Percentiles rank a stretch among this genome's conserved stretches.
Conservation (phyloP, 2,797 vertebrate species). For the Sebastes ruberrimus region DNA sequence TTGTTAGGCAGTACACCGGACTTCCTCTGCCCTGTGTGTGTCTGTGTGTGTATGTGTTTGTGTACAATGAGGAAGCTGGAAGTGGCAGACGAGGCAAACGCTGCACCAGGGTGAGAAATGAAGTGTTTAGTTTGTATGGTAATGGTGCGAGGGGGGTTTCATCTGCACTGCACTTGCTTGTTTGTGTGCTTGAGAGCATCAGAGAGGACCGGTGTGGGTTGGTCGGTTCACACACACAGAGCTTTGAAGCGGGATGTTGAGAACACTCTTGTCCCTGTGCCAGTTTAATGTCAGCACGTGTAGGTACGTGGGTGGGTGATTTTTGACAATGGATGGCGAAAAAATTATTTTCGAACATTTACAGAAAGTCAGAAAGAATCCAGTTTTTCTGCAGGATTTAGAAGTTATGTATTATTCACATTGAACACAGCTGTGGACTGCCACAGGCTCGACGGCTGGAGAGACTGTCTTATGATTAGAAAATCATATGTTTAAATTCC, state of each 20-base stretch:
- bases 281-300: slow-evolving; percentile 1
- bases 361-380: background rate
- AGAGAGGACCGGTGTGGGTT: background rate
- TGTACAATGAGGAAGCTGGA: slow-evolving; percentile 29
- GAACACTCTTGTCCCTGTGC: slow-evolving; percentile 4
- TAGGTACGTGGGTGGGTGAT: background rate
- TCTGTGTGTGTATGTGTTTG: background rate
- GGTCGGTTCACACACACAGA: background rate
- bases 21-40: slow-evolving; percentile 40
- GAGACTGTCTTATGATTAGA: slow-evolving; percentile 9
- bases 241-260: slow-evolving; percentile 33
- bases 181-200: slow-evolving; percentile 23
- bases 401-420: background rate
- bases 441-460: slow-evolving; percentile 1
- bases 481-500: background rate
- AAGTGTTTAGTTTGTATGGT: slow-evolving; percentile 52
- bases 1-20: slow-evolving; percentile 44
- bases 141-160: slow-evolving; percentile 26
- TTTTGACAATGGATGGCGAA: background rate
- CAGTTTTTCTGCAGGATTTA: background rate
- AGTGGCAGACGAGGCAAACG: slow-evolving; percentile 58
- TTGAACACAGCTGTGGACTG: background rate
- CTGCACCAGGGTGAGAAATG: slow-evolving; percentile 65
- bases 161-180: background rate
- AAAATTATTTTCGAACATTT: background rate